phyloP scores from a whole-genome alignment of 2,797 vertebrate species.

The Coilia nasus region DNA sequence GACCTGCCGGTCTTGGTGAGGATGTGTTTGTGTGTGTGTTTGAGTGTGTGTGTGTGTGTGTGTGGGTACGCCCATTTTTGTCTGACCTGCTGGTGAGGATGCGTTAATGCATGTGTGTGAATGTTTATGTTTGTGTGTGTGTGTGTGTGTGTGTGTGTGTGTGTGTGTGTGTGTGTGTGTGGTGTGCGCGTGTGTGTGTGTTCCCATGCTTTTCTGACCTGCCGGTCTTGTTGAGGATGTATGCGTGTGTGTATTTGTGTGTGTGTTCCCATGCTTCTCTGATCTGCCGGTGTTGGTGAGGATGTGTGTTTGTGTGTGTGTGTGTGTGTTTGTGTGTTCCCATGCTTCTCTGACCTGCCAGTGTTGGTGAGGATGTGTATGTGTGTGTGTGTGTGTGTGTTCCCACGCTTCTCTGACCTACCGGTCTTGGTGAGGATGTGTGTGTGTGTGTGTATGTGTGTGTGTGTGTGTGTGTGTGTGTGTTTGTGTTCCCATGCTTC shows the following conservation, averaged over 20 bases:
- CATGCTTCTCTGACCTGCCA: slow-evolving; percentile 82
- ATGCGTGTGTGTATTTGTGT: too few species aligned
- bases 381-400: too few species aligned
- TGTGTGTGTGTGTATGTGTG: too few species aligned
- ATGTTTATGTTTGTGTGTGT: too few species aligned
- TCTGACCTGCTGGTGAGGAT: slow-evolving; percentile 97
- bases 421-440: slow-evolving; percentile 92
- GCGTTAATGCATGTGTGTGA: slow-evolving; percentile 17
- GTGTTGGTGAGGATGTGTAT: slow-evolving; percentile 87
- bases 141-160: slow-evolving; percentile 39
- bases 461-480: too few species aligned
- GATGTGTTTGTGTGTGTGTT: slow-evolving; percentile 55
- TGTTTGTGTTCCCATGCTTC: neutral
- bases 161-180: too few species aligned
- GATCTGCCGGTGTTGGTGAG: too few species aligned
- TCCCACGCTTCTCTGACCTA: slow-evolving; percentile 80
- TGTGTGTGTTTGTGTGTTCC: neutral
- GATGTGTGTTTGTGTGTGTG: too few species aligned
- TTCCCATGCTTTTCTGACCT: slow-evolving; percentile 79
- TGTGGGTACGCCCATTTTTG: neutral
- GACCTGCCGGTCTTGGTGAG: slow-evolving; percentile 98
- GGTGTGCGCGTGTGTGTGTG: too few species aligned
- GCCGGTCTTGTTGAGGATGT: slow-evolving; percentile 93
- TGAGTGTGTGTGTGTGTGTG: too few species aligned
- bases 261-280: too few species aligned